Base-by-base conservation (phyloP, 2,888 invertebrate species). In the Eupithecia subfuscata region DNA sequence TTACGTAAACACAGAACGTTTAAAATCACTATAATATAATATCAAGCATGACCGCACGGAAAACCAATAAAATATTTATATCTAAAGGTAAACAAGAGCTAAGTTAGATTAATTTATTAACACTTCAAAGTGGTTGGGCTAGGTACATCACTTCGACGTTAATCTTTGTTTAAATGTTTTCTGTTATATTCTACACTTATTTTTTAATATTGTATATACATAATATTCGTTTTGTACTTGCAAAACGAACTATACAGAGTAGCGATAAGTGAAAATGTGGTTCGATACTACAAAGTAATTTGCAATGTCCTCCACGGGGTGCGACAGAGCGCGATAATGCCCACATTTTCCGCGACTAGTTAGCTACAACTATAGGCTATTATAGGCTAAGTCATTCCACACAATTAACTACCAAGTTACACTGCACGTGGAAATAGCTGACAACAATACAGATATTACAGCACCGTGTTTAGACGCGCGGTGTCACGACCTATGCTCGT, bases 401-500 rank as follows among this genome's bases (percentile, higher is more conserved):
- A 43, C 68, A 67, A 40, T 67, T 45, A 40, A 43, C 67, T 67
- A 78, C 83, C 81, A 82, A 84, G 85, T 87, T 87, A 84, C 84
- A 79, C 83, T 87, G 88, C 87, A 89, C 89, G 89, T 90, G 88
- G 88, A 88, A 89, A 89, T 88, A 82, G 86, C 86, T 85, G 83
- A 84, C 85, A 85, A 87, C 89, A 90, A 88, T 88, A 87, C 84
- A 84, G 83, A 84, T 86, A 88, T 91, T 91, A 90, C 90, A 88
- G 89, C 91, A 91, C 86, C 84, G 83, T 82, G 84, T 87, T 87
- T 82, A 85, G 85, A 88, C 87, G 88, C 87, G 87, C 83, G 87
- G 88, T 89, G 91, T 89, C 91, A 87, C 89, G 92, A 91, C 91
- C 91, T 84, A 84, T 79, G 84, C 78, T 81, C 82, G 84, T 88